Conservation (phyloP, 2,113 vertebrate genomes). For the Lepisosteus oculatus region DNA sequence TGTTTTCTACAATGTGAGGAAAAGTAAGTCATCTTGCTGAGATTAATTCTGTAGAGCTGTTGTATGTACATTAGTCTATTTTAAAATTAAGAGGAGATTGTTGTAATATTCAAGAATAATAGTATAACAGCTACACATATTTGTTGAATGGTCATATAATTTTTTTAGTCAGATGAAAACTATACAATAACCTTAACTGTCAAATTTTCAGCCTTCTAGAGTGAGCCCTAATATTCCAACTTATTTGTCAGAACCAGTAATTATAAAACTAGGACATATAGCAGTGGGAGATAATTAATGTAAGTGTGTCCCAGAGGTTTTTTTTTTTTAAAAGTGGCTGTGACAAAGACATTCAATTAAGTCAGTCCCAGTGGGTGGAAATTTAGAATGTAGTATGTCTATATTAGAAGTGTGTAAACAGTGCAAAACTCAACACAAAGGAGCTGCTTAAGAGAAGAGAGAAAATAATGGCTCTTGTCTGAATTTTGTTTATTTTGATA, state of each 20-base stretch:
- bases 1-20: too few relatives aligned
- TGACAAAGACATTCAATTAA: conserved; percentile 79
- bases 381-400: conserved; percentile 67
- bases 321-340: conserved; percentile 51
- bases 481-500: not conserved
- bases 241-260: conserved; percentile 76
- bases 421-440: conserved; percentile 38
- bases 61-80: too few relatives aligned
- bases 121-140: too few relatives aligned
- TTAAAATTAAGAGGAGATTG: too few relatives aligned
- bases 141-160: too few relatives aligned
- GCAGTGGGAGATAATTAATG: conserved; percentile 77
- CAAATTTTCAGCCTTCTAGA: conserved; percentile 48
- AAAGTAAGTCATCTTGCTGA: too few relatives aligned
- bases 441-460: not conserved
- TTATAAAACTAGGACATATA: conserved; percentile 80
- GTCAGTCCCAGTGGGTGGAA: conserved; percentile 58
- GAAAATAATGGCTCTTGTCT: not conserved
- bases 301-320: conserved; percentile 60
- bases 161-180: too few relatives aligned
- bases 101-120: too few relatives aligned
- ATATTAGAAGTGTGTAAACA: conserved; percentile 59
- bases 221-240: conserved; percentile 50
- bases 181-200: too few relatives aligned
- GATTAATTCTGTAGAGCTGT: too few relatives aligned